Base-by-base conservation (phyloP, 1,140 invertebrate species). In the Nephila pilipes region DNA sequence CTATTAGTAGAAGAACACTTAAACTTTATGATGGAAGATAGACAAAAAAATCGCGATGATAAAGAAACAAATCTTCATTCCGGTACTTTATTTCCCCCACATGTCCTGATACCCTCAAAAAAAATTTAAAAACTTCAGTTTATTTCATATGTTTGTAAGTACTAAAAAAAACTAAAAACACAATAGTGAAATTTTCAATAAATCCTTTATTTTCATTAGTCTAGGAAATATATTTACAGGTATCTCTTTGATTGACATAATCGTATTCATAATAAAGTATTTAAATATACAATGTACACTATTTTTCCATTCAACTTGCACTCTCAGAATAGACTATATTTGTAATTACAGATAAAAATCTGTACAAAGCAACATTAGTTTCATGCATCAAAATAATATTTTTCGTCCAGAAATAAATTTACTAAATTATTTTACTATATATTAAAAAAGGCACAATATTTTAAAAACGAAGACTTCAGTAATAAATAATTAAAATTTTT, bases 251-350 rank as follows among this genome's bases (percentile, higher is more conserved):
- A 60, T 58, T 60, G 29, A 36, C n/a, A 36, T 54, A 46, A 18
- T 80, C 18, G n/a, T 46, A 22, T 55, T 46, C 10, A 12, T 55
- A 87, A 54, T 20, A 54, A n/a, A 54, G 58, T 87, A 87, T 87
- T 87, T 87, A 87, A 87, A 87, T 87, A 87, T 87, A 87, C 58
- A 85, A 46, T 81, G 36, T 81, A 85, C 29, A 85, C 79, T 46
- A 29, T n/a, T 58, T 85, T 55, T 58, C 5, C 85, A 87, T 83
- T 83, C 80, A 55, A 22, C 46, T 29, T 69, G 22, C 18, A 55
- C 80, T 38, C 16, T 80, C 79, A 65, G n/a, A 25, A 65, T 65
- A 6, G n/a, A 22, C n/a, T 65, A 5, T 22, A 36, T 75, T 75
- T 75, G 29, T 75, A 36, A 29, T 75, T 75, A 75, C 65, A 75